These are phyloP conservation scores for Conger conger DNA, from an alignment of 2,113 vertebrate species.

Conservation along the genomic window DNA sequence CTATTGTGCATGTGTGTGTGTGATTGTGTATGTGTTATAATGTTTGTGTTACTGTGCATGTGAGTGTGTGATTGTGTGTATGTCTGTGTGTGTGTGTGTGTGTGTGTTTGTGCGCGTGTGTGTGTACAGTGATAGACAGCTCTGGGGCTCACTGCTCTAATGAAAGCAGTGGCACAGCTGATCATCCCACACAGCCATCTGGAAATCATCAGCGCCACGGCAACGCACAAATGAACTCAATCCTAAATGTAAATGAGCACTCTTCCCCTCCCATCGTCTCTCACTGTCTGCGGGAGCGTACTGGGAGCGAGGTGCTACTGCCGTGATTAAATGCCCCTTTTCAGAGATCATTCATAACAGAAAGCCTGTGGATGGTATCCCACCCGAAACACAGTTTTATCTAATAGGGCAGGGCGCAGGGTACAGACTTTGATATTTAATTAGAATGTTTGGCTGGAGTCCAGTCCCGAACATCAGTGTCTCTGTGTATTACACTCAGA, in stretches of 20 bases:
- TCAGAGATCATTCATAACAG: background rate
- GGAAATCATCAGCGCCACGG: constrained; percentile 2
- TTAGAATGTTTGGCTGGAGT: constrained; percentile 46
- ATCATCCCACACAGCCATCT: constrained; percentile 29
- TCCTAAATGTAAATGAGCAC: background rate
- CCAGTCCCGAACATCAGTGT: constrained; percentile 36
- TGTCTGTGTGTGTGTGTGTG: background rate
- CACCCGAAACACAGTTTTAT: background rate
- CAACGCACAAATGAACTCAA: background rate
- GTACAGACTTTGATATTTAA: constrained; percentile 33
- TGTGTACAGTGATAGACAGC: background rate
- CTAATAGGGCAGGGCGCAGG: background rate
- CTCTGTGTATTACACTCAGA: constrained; percentile 45
- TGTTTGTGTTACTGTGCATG: too few relatives aligned
- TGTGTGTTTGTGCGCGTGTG: background rate
- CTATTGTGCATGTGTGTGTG: too few relatives aligned
- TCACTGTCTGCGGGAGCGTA: background rate
- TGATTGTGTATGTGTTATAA: too few relatives aligned
- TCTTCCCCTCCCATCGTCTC: background rate
- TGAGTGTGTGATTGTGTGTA: too few relatives aligned
- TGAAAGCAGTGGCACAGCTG: constrained; percentile 16
- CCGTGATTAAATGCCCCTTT: background rate
- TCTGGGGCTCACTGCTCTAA: constrained; percentile 17
- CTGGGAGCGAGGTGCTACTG: background rate
- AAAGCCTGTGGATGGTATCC: too few relatives aligned